Evolutionary conservation across 2,113 vertebrate genomes (phyloP), one percentile per base, ranked within the genome.

Genomic region (Halichoerus grypus): DNA sequence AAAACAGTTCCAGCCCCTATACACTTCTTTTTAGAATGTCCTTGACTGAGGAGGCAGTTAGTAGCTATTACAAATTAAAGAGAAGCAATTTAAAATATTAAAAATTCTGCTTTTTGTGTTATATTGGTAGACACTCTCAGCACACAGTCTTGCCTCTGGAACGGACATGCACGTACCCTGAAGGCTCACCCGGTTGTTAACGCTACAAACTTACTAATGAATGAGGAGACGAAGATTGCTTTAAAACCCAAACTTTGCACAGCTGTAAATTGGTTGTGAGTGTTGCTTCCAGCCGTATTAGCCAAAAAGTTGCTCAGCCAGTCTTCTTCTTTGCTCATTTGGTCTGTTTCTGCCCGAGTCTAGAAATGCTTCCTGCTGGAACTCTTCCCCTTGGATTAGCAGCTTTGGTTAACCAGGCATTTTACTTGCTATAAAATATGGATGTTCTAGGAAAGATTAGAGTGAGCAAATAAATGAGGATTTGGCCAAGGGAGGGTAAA

Each of bases 351-450:
- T 19, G 16, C 86, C 61, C 81, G 55, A 49, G 91, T 86, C 24
- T 97, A 83, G 92, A 98, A 85, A 84, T 74, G 16, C 53, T 98
- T 98, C 92, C 85, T 97, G 72, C 67, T 97, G 97, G 88, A 98
- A 97, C 46, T 77, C n/a, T 96, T 96, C 92, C 91, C 91, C 42
- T 96, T 97, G 18, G 18, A 72, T 97, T 95, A 92, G 16, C n/a
- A 92, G n/a, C 65, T 74, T 93, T 94, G 81, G 90, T 77, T 94
- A 85, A 4, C 7, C 93, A 96, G 65, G 42, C 91, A 86, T 96
- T 93, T 84, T 49, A 97, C 63, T 97, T 97, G 88, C 71, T 97
- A 80, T 96, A 91, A 98, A 96, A 96, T 39, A 11, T n/a, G 59
- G 80, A 63, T 72, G 7, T 59, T 96, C 76, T 94, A 96, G 80